Percentiles rank a stretch among this genome's conserved stretches.
Conservation (phyloP, 2,113 vertebrate species). For the Dipodomys merriami region DNA sequence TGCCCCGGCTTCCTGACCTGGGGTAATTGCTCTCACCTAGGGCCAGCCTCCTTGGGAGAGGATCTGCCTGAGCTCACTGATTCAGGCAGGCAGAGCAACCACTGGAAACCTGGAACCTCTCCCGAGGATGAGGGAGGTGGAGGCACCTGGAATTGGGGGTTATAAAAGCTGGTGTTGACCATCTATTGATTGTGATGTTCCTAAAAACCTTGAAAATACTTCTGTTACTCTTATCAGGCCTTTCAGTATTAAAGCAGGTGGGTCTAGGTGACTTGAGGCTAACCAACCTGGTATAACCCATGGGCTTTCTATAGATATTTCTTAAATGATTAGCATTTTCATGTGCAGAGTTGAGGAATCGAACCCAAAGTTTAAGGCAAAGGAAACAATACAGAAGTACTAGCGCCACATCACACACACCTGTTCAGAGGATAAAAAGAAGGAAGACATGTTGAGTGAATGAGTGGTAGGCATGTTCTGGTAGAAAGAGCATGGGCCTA, state of each 20-base stretch:
- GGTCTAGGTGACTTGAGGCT: not conserved
- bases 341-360: not conserved
- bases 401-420: not conserved
- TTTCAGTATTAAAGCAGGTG: not conserved
- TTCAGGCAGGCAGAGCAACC: not conserved
- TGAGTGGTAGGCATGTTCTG: not conserved
- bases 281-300: not conserved
- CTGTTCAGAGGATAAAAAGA: not conserved
- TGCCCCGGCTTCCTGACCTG: not conserved
- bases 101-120: not conserved
- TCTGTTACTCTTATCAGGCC: not conserved
- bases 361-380: too few species aligned
- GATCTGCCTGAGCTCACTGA: not conserved
- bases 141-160: not conserved
- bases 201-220: not conserved
- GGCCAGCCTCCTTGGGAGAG: not conserved
- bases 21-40: not conserved
- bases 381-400: not conserved
- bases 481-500: not conserved
- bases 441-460: not conserved
- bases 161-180: not conserved
- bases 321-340: not conserved
- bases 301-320: not conserved
- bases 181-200: not conserved
- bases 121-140: not conserved